phyloP scores from a whole-genome alignment of 2,888 invertebrate species.

The Lobophora halterata region DNA sequence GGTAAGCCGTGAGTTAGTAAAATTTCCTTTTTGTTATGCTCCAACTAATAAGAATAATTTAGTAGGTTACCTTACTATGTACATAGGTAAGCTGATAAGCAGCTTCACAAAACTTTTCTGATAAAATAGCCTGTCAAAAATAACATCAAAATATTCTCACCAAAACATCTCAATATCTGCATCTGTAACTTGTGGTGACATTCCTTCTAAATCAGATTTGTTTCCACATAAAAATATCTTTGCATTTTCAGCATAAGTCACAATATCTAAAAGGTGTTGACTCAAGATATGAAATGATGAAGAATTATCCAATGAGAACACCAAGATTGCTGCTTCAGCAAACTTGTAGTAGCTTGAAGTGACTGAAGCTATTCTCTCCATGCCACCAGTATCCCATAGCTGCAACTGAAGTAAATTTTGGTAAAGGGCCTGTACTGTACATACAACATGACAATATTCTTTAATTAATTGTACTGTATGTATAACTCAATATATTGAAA shows the following conservation, averaged over 20 bases:
- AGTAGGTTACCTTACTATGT: too few species aligned
- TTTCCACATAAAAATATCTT: slow-evolving; percentile 97
- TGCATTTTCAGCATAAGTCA: slow-evolving; percentile 96
- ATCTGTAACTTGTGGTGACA: slow-evolving; percentile 89
- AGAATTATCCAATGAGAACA: slow-evolving; percentile 94
- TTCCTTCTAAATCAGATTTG: slow-evolving; percentile 90
- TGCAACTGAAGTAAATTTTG: slow-evolving; percentile 84
- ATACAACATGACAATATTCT: too few species aligned
- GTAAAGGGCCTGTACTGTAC: slow-evolving; percentile 8
- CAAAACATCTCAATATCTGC: slow-evolving; percentile 94
- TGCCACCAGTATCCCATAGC: slow-evolving; percentile 98
- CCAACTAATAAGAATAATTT: too few species aligned
- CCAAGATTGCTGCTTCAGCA: slow-evolving; percentile 95
- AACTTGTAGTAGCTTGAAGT: slow-evolving; percentile 98
- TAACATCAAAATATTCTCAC: slow-evolving; percentile 57
- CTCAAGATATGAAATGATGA: slow-evolving; percentile 95
- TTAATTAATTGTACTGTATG: too few species aligned
- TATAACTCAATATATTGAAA: too few species aligned
- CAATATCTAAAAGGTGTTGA: slow-evolving; percentile 95
- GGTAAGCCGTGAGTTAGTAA: too few species aligned
- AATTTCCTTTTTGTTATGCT: too few species aligned
- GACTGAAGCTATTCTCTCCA: slow-evolving; percentile 97
- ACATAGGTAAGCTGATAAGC: too few species aligned
- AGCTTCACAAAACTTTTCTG: slow-evolving; percentile 1
- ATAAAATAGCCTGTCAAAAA: background rate